These are phyloP conservation scores for Lepus townsendii DNA, from an alignment of 2,797 vertebrate genomes.

Conservation along the genomic window DNA sequence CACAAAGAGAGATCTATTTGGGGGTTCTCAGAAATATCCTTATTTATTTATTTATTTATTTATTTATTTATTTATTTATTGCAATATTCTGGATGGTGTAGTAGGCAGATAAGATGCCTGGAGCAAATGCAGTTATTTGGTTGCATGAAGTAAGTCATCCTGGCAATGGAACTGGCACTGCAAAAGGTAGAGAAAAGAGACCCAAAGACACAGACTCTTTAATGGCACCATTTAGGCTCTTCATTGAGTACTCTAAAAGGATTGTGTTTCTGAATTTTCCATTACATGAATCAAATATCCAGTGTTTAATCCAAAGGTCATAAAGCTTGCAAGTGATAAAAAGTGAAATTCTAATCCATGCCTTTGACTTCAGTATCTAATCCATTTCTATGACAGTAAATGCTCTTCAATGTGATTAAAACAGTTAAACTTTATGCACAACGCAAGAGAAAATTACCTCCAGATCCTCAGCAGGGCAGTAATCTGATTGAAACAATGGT, in stretches of 20 bases:
- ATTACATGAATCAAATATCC: neutral
- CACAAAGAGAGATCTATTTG: neutral
- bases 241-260: neutral
- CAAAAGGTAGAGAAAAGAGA: neutral
- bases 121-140: neutral
- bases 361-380: neutral
- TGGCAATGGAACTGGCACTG: neutral
- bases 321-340: neutral
- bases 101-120: neutral
- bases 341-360: neutral
- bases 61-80: neutral
- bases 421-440: neutral
- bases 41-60: neutral
- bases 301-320: neutral
- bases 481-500: neutral
- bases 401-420: neutral
- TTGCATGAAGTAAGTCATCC: neutral
- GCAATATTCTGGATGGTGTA: neutral
- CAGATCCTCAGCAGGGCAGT: neutral
- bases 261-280: neutral
- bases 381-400: neutral
- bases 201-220: neutral
- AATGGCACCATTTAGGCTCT: neutral
- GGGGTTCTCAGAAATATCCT: neutral
- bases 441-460: neutral